Conservation (phyloP, 2,113 vertebrate species). For the Halcyon malimbica region DNA sequence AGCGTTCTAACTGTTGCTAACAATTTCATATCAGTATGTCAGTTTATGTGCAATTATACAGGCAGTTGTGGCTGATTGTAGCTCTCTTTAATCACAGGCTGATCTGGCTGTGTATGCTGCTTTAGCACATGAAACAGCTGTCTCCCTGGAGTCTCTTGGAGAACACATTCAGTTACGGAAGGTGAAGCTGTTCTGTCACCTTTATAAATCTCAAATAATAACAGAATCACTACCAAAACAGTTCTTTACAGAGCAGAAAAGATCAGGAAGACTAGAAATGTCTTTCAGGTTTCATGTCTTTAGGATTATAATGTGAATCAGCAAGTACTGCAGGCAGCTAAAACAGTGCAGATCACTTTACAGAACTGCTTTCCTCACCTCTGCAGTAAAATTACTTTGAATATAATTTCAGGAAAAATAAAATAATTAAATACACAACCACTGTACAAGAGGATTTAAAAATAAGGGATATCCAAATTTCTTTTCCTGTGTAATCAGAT, state of each 20-base stretch:
- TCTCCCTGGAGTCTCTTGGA: background rate
- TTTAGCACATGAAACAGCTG: background rate
- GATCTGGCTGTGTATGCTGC: background rate
- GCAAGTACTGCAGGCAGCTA: background rate
- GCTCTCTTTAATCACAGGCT: background rate
- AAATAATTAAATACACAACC: background rate
- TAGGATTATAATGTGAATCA: background rate
- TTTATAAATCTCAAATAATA: background rate
- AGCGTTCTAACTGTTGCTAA: background rate
- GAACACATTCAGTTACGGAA: background rate
- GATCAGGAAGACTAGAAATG: background rate
- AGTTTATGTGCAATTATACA: background rate
- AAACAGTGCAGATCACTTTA: background rate
- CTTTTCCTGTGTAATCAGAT: background rate
- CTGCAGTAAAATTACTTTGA: background rate
- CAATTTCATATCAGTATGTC: background rate
- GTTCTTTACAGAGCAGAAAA: background rate
- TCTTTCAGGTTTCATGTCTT: background rate
- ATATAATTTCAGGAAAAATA: background rate
- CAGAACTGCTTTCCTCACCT: background rate
- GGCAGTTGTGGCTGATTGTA: background rate
- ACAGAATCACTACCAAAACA: background rate
- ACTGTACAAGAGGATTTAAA: background rate
- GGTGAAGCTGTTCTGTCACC: background rate
- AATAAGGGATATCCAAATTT: background rate